Conservation (phyloP, 2,113 vertebrate genomes). For the Elanoides forficatus region DNA sequence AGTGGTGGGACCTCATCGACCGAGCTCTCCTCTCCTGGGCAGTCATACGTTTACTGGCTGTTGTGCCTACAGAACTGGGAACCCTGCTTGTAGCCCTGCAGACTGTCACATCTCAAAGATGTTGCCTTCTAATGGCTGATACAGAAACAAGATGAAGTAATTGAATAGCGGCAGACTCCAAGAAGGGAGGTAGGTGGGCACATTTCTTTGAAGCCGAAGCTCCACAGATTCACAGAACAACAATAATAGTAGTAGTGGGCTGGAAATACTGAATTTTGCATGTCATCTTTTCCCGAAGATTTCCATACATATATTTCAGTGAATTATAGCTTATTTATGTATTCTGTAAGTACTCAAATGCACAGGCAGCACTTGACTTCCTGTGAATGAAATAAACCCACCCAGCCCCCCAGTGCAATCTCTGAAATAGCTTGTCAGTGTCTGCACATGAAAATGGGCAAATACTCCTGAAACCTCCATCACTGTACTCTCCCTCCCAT, state of each 20-base stretch:
- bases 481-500: background rate
- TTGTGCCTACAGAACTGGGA: background rate
- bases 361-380: background rate
- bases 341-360: background rate
- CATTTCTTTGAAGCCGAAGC: background rate
- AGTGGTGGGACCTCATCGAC: rapidly evolving
- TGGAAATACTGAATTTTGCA: background rate
- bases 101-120: background rate
- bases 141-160: background rate
- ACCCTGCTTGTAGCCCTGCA: background rate
- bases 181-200: background rate
- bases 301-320: background rate
- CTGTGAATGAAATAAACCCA: background rate
- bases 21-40: background rate
- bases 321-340: background rate
- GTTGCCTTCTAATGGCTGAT: background rate
- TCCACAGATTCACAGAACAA: background rate
- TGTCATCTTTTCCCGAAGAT: background rate
- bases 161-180: background rate
- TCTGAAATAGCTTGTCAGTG: background rate
- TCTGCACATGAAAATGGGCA: background rate
- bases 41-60: background rate
- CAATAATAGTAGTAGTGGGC: background rate
- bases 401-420: background rate
- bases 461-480: background rate